These are phyloP conservation scores for Meta bourneti DNA, from an alignment of 2,888 invertebrate species.

Conservation along the genomic window DNA sequence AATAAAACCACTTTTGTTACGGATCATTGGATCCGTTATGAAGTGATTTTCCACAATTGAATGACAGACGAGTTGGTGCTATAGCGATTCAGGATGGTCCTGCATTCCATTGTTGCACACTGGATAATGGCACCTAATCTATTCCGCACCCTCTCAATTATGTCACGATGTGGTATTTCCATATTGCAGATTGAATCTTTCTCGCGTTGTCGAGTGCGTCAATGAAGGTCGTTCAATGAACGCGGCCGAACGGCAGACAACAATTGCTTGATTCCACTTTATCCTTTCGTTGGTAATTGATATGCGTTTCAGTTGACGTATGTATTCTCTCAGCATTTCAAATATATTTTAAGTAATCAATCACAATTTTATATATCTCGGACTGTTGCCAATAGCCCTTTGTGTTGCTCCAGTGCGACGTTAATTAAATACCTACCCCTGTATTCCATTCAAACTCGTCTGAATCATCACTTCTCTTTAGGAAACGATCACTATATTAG, in stretches of 20 bases:
- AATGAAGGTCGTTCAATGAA: not conserved
- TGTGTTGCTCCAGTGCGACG: too few relatives aligned
- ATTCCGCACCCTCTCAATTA: not conserved
- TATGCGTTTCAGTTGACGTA: not conserved
- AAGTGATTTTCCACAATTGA: not conserved
- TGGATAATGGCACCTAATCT: not conserved
- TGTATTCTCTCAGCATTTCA: too few relatives aligned
- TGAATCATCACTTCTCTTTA: too few relatives aligned
- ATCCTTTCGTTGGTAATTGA: not conserved
- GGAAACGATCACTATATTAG: too few relatives aligned
- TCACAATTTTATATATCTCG: too few relatives aligned
- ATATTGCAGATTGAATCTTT: not conserved
- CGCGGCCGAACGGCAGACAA: not conserved
- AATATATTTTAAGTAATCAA: too few relatives aligned
- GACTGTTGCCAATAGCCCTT: too few relatives aligned
- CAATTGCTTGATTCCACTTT: not conserved
- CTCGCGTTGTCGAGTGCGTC: not conserved
- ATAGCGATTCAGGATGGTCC: too few relatives aligned
- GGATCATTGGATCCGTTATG: constrained; percentile 23
- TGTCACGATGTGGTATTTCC: not conserved
- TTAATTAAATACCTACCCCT: too few relatives aligned
- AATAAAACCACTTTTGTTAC: not conserved
- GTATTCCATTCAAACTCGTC: too few relatives aligned
- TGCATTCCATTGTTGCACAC: not conserved
- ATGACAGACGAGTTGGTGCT: not conserved